Base-by-base conservation (phyloP, 2,888 invertebrate species). In the Drosophila fulvimacula region DNA sequence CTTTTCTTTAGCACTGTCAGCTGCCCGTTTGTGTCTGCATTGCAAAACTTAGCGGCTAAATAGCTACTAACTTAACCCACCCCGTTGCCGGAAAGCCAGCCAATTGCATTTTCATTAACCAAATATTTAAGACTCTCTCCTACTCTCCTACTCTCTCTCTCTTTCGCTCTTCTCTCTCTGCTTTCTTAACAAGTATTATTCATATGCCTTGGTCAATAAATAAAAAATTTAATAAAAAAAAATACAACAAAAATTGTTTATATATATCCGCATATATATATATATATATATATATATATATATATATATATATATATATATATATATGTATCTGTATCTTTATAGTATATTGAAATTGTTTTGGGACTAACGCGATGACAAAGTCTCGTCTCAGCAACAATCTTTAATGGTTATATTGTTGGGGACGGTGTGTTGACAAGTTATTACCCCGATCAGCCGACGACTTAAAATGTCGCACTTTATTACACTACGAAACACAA, bases 401-500 rank as follows among this genome's bases (percentile, higher is more conserved):
- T 59, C 42, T 73, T 73, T 76, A 76, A 76, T 76, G 76, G 76
- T 76, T 76, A 76, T 76, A 76, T 76, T 76, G 76, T 76, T 68
- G 71, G 63, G 72, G 64, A 51, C 72, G 64, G 90, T 90, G 90
- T 90, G 90, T 90, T 90, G 90, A 90, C 90, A 90, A 87, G 88
- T 88, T 89, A 89, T 88, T 86, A 86, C 79, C 88, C 73, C 58
- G 79, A 73, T 76, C 76, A 65, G 84, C 55, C 81, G 77, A 77
- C 76, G 79, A 78, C 84, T 84, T 84, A 86, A 84, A 84, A 84
- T 86, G 84, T 84, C 84, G 87, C 84, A 84, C 84, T 84, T 84
- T 84, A 84, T 84, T 86, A 84, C 84, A 84, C 83, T 83, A 79
- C 79, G 75, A 81, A 83, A 83, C 83, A 82, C 84, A 82, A 83